A percentile compares a stretch with the other conserved stretches of the same genome.
phyloP scores from a whole-genome alignment of 2,113 vertebrate species.

The Urocolius indicus region DNA sequence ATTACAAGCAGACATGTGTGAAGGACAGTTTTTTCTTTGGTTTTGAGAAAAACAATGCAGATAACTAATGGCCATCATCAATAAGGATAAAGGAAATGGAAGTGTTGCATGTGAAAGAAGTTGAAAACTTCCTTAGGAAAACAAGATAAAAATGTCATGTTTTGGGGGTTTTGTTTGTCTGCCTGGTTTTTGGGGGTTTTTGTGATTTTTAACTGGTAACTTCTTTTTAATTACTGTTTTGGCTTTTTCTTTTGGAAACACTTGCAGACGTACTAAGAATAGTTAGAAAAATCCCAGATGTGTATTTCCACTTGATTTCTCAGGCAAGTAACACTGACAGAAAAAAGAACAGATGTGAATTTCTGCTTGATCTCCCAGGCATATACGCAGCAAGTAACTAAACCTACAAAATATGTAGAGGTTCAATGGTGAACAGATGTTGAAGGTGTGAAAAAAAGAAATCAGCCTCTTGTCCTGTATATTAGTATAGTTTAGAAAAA shows the following conservation, averaged over 20 bases:
- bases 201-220: not conserved
- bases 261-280: not conserved
- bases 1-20: not conserved
- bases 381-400: not conserved
- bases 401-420: not conserved
- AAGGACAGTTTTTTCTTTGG: not conserved
- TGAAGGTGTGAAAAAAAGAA: not conserved
- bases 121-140: not conserved
- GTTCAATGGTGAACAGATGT: not conserved
- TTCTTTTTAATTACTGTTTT: not conserved
- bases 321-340: not conserved
- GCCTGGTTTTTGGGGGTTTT: not conserved
- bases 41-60: not conserved
- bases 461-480: not conserved
- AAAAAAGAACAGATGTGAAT: not conserved
- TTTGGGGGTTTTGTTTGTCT: no score
- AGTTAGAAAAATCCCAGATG: not conserved
- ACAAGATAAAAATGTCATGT: not conserved
- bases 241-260: not conserved
- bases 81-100: not conserved
- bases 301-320: slow-evolving; percentile 5
- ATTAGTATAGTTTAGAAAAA: not conserved
- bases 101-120: not conserved
- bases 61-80: not conserved
- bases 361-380: not conserved